These are phyloP conservation scores for Diprion similis DNA, from an alignment of 1,140 invertebrate species.

Conservation along the genomic window DNA sequence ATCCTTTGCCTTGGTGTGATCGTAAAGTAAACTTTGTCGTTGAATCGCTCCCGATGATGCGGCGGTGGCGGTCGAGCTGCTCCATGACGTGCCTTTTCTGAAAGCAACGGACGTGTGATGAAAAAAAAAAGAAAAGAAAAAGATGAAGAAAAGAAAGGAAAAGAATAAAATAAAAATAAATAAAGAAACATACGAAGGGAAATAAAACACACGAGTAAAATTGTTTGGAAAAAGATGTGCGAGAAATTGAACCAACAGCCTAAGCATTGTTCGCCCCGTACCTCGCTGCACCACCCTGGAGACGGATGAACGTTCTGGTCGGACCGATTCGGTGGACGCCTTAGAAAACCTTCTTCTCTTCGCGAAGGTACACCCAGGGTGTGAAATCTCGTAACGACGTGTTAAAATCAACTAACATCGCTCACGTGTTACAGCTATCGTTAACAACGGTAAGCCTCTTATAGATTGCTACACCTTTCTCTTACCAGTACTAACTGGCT, in stretches of 20 bases:
- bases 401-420: slow-evolving; percentile 44
- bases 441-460: slow-evolving; percentile 3
- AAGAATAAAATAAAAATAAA: no score
- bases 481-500: not conserved
- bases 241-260: not conserved
- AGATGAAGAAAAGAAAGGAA: no score
- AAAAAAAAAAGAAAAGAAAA: no score
- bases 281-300: no score
- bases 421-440: slow-evolving; percentile 3
- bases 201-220: not conserved
- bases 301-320: no score
- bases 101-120: no score
- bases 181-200: not conserved
- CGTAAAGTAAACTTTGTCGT: not conserved
- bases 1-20: not conserved
- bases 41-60: not conserved
- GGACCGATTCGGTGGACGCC: not conserved
- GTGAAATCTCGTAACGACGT: slow-evolving; percentile 50
- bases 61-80: no score
- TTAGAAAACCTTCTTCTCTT: not conserved
- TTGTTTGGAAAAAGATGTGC: not conserved
- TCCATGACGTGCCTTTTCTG: no score
- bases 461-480: slow-evolving; percentile 5
- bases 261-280: not conserved
- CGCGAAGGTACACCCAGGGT: slow-evolving; percentile 25